Evolutionary conservation across 2,113 vertebrate genomes (phyloP).

Genomic region (Gymnarchus niloticus): DNA sequence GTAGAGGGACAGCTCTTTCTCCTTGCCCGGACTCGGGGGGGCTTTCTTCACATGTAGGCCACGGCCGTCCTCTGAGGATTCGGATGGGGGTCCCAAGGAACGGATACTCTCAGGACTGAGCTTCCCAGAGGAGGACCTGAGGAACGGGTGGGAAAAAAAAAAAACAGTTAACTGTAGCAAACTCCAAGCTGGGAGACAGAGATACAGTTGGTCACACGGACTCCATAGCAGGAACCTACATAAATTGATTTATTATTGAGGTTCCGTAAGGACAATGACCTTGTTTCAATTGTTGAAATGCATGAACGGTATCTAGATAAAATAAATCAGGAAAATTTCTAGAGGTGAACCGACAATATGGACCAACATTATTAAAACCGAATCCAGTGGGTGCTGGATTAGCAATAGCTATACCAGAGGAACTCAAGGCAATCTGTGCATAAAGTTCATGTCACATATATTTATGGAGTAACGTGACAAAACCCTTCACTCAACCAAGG

Average conservation of each 20-base stretch:
- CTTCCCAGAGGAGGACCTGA: constrained; percentile 90
- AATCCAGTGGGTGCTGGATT: background rate
- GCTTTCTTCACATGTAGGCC: constrained; percentile 77
- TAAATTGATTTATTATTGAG: background rate
- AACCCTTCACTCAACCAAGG: no score
- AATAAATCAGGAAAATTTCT: background rate
- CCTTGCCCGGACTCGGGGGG: constrained; percentile 77
- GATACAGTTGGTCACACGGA: background rate
- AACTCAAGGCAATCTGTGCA: background rate
- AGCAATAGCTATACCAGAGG: background rate
- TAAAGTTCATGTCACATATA: no score
- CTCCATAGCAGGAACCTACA: background rate
- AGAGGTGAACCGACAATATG: background rate
- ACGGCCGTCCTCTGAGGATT: constrained; percentile 87
- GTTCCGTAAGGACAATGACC: background rate
- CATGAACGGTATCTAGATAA: no score
- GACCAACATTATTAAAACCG: background rate
- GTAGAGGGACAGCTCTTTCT: constrained; percentile 91
- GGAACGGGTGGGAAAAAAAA: constrained; percentile 36
- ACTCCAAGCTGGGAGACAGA: background rate
- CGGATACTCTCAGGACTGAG: constrained; percentile 89
- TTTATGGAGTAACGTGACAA: no score
- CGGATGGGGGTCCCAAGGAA: constrained; percentile 82
- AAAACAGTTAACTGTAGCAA: constrained; percentile 8
- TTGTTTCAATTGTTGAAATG: background rate